Base-by-base conservation (phyloP, 2,797 vertebrate genomes). In the Erethizon dorsatum region DNA sequence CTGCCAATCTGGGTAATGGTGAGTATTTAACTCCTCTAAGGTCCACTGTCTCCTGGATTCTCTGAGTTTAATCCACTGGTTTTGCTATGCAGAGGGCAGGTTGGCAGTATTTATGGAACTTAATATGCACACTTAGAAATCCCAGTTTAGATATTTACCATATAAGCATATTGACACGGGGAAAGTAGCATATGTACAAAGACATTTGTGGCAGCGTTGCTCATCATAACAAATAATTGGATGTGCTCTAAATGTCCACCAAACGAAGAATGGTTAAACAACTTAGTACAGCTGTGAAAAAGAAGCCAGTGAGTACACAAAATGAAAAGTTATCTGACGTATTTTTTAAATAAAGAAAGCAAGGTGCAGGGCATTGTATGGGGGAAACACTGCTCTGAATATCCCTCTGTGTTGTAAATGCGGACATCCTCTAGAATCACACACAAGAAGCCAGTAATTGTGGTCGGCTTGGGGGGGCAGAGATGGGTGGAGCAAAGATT, bases 161-260 rank as follows among this genome's bases (percentile, higher is more conserved):
- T 33, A 22, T 1, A 54, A 13, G 91, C 45, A 80, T 1, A 85
- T 65, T 59, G 28, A 71, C 18, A 50, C 3, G 12, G 20, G 22
- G 26, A 79, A 93, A 82, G 57, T 33, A 18, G 15, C 28, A 61
- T 50, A 47, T 0, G 22, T 41, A 65, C 56, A 77, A 45, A 37
- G 45, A 18, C 69, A 31, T 41, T 18, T 80, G 71, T 59, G 71
- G 8, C 56, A 87, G 26, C n/a, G 11, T n/a, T 80, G 18, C 61
- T 92, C 47, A 54, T 45, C 59, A 80, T 8, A 61, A 50, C 31
- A 86, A 90, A 65, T 84, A 88, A 92, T 37, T 82, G 22, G 28
- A 67, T 61, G 71, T 22, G 41, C 17, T 2, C 1, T 69, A 63
- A 61, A 13, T 5, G 26, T 65, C 28, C 31, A 77, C 79, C 24